Percentiles rank a stretch among this genome's conserved stretches.
phyloP scores from a whole-genome alignment of 2,888 invertebrate species.

The Trilocha varians region DNA sequence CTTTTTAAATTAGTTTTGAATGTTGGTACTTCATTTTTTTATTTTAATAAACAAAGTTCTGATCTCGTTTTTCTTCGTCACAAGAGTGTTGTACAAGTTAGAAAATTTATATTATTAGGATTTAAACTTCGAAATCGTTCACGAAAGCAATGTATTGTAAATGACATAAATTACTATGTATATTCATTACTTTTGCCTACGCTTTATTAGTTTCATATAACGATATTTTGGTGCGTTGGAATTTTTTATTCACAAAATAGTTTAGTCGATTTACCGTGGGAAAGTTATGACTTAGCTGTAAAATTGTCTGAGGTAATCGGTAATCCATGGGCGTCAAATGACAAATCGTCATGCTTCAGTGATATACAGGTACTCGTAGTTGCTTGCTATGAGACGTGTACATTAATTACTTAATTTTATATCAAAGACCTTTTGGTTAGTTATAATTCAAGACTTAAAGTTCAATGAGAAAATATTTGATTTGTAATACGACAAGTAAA shows the following conservation, averaged over 20 bases:
- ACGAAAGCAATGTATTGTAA: not conserved
- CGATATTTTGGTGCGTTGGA: not conserved
- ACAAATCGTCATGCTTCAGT: slow-evolving; percentile 43
- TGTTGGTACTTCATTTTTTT: slow-evolving; percentile 32
- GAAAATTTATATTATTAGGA: slow-evolving; percentile 4
- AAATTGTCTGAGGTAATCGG: slow-evolving; percentile 32
- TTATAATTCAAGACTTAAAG: too few relatives aligned
- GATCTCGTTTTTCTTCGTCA: slow-evolving; percentile 13
- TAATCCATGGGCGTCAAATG: slow-evolving; percentile 45
- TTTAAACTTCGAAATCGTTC: not conserved
- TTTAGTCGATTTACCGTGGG: slow-evolving; percentile 27
- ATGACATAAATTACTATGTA: too few relatives aligned
- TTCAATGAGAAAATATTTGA: too few relatives aligned
- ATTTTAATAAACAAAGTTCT: slow-evolving; percentile 27
- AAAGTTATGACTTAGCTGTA: slow-evolving; percentile 40
- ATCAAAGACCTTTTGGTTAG: too few relatives aligned
- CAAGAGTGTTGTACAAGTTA: slow-evolving; percentile 5
- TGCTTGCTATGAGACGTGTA: not conserved
- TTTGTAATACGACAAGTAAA: too few relatives aligned
- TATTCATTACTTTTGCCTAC: too few relatives aligned
- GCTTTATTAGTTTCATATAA: too few relatives aligned
- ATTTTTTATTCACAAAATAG: slow-evolving; percentile 8
- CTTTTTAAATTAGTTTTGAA: slow-evolving; percentile 55
- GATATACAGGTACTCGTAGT: slow-evolving; percentile 5
- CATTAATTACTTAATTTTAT: too few relatives aligned